Conservation (phyloP, 1,140 invertebrate species). For the Drosophila serrata region DNA sequence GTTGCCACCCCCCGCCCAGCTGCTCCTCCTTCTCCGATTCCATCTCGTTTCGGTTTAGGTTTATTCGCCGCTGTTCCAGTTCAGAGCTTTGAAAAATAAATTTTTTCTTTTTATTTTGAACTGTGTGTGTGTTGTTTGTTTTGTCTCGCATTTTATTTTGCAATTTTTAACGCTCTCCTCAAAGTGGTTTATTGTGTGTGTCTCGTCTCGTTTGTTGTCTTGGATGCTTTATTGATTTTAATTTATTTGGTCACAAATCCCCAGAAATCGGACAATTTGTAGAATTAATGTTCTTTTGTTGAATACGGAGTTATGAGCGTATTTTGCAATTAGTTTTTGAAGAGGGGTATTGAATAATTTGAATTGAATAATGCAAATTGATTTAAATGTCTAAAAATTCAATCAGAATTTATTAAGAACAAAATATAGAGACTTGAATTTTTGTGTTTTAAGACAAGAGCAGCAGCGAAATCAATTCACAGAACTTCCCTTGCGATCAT, state of each 20-base stretch:
- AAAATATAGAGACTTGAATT: not conserved
- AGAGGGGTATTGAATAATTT: not conserved
- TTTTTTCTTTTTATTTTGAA: constrained; percentile 13
- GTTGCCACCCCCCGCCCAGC: not conserved
- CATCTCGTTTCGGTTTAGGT: constrained; percentile 23
- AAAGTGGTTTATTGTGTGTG: constrained; percentile 41
- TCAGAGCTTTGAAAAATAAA: constrained; percentile 49
- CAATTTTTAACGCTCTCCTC: constrained; percentile 53
- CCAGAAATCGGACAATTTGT: constrained; percentile 49
- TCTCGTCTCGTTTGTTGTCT: constrained; percentile 19
- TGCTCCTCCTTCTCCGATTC: constrained; percentile 5
- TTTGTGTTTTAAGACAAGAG: too few species aligned
- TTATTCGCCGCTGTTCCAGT: constrained; percentile 58
- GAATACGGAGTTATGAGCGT: not conserved
- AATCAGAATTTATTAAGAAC: not conserved
- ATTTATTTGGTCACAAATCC: constrained; percentile 50
- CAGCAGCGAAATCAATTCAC: too few species aligned
- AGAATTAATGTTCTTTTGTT: constrained; percentile 14
- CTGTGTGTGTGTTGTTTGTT: constrained; percentile 20
- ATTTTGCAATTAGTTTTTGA: not conserved
- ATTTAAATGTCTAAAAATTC: not conserved
- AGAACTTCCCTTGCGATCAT: not conserved
- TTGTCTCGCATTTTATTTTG: constrained; percentile 51
- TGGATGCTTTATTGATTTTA: constrained; percentile 49
- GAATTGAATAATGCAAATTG: not conserved